phyloP scores from a whole-genome alignment of 2,888 invertebrate species.

The Tipula confusa region DNA sequence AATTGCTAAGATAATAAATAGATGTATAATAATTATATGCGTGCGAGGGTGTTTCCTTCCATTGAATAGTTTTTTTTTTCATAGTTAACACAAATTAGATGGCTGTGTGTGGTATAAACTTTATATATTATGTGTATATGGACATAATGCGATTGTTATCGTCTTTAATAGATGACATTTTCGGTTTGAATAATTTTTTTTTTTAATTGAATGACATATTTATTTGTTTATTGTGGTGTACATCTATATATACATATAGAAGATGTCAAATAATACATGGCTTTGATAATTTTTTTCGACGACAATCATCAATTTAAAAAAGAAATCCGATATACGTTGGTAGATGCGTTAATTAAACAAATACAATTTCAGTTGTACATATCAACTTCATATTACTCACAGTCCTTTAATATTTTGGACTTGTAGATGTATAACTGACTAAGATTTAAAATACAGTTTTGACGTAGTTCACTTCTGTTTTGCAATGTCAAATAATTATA shows the following conservation, averaged over 20 bases:
- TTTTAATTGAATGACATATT: not conserved
- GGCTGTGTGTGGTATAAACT: not conserved
- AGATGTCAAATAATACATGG: not conserved
- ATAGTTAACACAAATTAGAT: not conserved
- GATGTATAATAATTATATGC: not conserved
- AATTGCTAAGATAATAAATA: not conserved
- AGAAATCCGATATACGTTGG: too few species aligned
- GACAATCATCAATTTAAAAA: too few species aligned
- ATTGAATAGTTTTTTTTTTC: not conserved
- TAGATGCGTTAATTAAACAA: too few species aligned
- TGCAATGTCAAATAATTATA: too few species aligned
- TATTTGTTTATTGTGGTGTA: too few species aligned
- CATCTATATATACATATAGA: not conserved
- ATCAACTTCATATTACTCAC: too few species aligned
- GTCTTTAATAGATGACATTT: not conserved
- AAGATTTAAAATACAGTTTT: too few species aligned
- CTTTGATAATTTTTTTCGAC: too few species aligned
- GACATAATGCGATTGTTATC: not conserved
- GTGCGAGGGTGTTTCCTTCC: slow-evolving; percentile 25
- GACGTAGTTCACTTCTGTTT: too few species aligned
- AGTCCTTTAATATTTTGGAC: too few species aligned
- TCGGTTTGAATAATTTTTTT: not conserved
- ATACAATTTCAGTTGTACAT: too few species aligned
- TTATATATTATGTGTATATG: not conserved
- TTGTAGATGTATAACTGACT: too few species aligned